Evolutionary conservation across 2,113 vertebrate species (phyloP), one percentile per base, ranked within the genome.

Genomic region (Pipra filicauda): DNA sequence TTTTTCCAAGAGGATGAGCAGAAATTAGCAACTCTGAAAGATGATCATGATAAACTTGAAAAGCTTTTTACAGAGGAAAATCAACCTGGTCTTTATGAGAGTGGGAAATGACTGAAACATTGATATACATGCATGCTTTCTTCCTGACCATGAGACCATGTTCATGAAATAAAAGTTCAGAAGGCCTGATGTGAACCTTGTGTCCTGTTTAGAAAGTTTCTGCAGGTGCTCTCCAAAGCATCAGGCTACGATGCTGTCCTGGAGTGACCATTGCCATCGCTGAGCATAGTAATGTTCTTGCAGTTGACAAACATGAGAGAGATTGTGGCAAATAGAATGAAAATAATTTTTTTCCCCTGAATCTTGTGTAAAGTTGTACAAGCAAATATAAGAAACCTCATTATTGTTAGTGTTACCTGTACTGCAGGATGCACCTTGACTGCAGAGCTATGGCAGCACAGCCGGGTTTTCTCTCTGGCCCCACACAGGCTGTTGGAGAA

Each of bases 91-190:
- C 65, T 70, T 85, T 86, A 27, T 58, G 49, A 41, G 20, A 57
- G 7, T 11, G 4, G 33, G 15, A 76, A 80, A 10, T 73, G 30
- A 77, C 37, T 90, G 30, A 67, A 62, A 30, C 46, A 21, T 61
- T 0, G 0, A 5, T n/a, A 11, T 2, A 59, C 7, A 5, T 0
- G 0, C 0, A 0, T 39, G 7, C 33, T 72, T 88, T 83, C 66
- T 65, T 85, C 15, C 2, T 11, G 13, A 54, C 12, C 13, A 4
- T 13, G 51, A 66, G 31, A 14, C 41, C 30, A 2, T 82, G 51
- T 15, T 37, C 7, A 24, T 46, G 51, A 77, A 70, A 71, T 51
- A 18, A 15, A 55, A 82, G 33, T 71, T 94, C 18, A 37, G 8
- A 85, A 89, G 48, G 39, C 31, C 41, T 66, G 37, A n/a, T 9